Evolutionary conservation across 2,113 vertebrate genomes (phyloP), one percentile per base, ranked within the genome.

Genomic region (Paraplagusia blochii): DNA sequence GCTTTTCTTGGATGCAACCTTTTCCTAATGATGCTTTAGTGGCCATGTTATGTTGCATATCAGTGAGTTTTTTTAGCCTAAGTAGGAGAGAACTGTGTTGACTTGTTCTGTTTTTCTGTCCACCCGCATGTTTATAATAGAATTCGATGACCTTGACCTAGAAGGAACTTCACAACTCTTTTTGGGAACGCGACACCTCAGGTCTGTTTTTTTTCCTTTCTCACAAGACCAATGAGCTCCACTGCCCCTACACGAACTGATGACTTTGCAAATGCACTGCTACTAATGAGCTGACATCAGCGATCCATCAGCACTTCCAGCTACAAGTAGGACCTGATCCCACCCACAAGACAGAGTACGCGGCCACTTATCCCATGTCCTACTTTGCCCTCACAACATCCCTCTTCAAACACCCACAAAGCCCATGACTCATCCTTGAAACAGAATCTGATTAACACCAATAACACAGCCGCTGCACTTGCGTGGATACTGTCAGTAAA

Each of bases 211-310:
- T 15, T 18, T 47, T 51, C 53, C 39, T 45, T 22, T 34, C 1
- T 34, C 54, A 47, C 48, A 50, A 64, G 60, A 59, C 52, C 60
- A 52, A 11, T 16, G 22, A 68, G 58, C 59, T 22, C 47, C 9
- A 38, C 57, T 73, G 59, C 40, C 42, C 53, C 50, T 54, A 58
- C 50, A 66, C 58, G 53, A 57, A 64, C 69, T 69, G 68, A 77
- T 75, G 73, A 79, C 69, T 79, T 79, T 67, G 74, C 67, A 22
- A 75, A 69, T 56, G 68, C 66, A 63, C 45, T 11, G 1, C 45
- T 59, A 44, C 80, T 84, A 83, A 82, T 79, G 68, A 85, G 80
- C 78, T 74, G 74, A 83, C 72, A 77, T 87, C 78, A 79, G 78
- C 83, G 52, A 69, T 69, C 61, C 59, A 68, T 79, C 63, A 76